These are phyloP conservation scores for Halesus radiatus DNA, from an alignment of 1,140 invertebrate species.

Conservation along the genomic window DNA sequence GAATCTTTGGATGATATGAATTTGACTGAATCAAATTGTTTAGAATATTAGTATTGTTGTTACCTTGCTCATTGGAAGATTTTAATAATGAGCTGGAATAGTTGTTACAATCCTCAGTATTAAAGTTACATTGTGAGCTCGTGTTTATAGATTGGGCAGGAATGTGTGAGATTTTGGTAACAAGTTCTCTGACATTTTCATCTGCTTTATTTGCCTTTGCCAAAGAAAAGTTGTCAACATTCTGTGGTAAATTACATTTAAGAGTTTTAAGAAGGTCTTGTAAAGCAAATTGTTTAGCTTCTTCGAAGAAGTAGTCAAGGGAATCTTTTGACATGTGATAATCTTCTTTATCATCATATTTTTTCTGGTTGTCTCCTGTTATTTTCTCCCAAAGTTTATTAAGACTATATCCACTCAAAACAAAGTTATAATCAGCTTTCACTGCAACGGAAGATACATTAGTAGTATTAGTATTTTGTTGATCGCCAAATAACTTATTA, in stretches of 20 bases:
- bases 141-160: neutral
- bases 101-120: neutral
- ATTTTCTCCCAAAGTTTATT: constrained; percentile 46
- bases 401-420: constrained; percentile 34
- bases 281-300: constrained; percentile 43
- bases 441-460: neutral
- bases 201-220: neutral
- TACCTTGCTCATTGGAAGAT: neutral
- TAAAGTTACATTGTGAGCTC: neutral
- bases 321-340: constrained; percentile 40
- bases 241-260: neutral
- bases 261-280: constrained; percentile 32
- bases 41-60: neutral
- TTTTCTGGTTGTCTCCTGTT: constrained; percentile 31
- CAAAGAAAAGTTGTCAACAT: neutral
- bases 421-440: neutral
- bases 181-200: neutral
- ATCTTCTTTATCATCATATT: constrained; percentile 25
- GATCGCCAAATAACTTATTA: too few species aligned
- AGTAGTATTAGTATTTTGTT: neutral
- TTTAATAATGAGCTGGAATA: neutral
- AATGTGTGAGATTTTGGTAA: neutral
- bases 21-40: constrained; percentile 8
- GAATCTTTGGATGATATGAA: neutral
- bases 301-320: constrained; percentile 37